phyloP scores from a whole-genome alignment of 2,888 invertebrate genomes.

The Acleris cristana region DNA sequence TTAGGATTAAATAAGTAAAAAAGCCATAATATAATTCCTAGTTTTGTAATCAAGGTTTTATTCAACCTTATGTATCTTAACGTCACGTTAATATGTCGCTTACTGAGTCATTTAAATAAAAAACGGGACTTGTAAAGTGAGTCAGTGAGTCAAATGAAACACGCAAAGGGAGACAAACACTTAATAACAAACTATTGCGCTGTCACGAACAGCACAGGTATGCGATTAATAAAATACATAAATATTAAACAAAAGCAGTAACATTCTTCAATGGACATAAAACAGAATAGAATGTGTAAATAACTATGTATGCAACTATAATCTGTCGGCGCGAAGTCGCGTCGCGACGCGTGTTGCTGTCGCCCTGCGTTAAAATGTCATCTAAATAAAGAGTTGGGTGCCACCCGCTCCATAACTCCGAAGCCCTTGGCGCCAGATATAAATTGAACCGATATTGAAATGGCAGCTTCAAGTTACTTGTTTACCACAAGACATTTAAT shows the following conservation, averaged over 20 bases:
- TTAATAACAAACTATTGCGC: slow-evolving; percentile 48
- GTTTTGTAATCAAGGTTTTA: too few relatives aligned
- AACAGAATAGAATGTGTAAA: slow-evolving; percentile 55
- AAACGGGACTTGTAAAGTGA: slow-evolving; percentile 22
- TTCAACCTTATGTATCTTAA: too few relatives aligned
- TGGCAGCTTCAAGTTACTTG: slow-evolving; percentile 59
- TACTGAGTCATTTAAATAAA: slow-evolving; percentile 9
- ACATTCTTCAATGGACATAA: slow-evolving; percentile 52
- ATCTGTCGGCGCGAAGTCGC: slow-evolving; percentile 23
- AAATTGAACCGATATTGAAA: slow-evolving; percentile 63
- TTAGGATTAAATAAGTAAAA: slow-evolving; percentile 42
- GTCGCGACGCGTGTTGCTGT: slow-evolving; percentile 29
- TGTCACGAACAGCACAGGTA: slow-evolving; percentile 46
- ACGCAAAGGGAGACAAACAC: slow-evolving; percentile 17
- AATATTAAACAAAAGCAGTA: slow-evolving; percentile 35
- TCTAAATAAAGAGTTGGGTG: slow-evolving; percentile 19
- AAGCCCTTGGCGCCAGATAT: slow-evolving; percentile 53
- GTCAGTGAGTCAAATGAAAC: slow-evolving; percentile 16
- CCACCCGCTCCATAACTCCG: slow-evolving; percentile 27
- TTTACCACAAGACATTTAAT: slow-evolving; percentile 3
- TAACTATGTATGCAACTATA: slow-evolving; percentile 56
- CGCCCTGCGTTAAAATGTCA: slow-evolving; percentile 10
- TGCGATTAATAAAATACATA: slow-evolving; percentile 1
- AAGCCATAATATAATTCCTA: too few relatives aligned
- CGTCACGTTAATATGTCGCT: background rate